Evolutionary conservation across 2,797 vertebrate species (phyloP).

Genomic region (Eptatretus atami): DNA sequence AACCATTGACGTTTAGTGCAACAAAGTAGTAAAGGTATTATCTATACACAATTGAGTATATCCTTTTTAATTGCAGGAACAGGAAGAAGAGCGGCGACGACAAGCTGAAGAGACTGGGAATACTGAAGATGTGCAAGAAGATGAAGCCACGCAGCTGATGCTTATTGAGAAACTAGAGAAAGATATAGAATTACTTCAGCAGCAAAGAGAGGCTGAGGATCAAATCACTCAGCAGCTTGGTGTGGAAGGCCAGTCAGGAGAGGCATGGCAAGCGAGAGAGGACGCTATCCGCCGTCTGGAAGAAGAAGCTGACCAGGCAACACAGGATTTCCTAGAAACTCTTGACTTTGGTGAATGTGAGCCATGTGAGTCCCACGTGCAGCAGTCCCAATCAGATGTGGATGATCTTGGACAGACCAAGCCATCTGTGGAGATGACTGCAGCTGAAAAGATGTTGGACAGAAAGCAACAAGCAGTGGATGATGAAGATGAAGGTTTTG

Average conservation of each 20-base stretch:
- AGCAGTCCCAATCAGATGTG: no score
- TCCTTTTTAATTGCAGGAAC: not conserved
- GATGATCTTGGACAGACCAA: not conserved
- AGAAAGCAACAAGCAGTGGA: constrained; percentile 38
- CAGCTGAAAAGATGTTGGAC: constrained; percentile 14
- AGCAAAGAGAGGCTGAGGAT: constrained; percentile 45
- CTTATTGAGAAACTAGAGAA: constrained; percentile 71
- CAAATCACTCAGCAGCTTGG: constrained; percentile 23
- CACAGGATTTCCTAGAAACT: constrained; percentile 73
- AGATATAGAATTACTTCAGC: constrained; percentile 54
- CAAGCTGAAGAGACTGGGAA: constrained; percentile 14
- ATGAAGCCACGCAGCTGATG: constrained; percentile 35
- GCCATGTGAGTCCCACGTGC: constrained; percentile 66
- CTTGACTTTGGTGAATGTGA: constrained; percentile 92
- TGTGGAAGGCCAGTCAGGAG: not conserved
- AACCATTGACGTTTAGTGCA: no score
- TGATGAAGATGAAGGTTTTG: constrained; percentile 76
- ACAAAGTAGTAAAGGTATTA: no score
- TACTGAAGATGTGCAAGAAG: constrained; percentile 15
- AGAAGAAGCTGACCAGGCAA: constrained; percentile 60
- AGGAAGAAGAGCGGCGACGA: constrained; percentile 30
- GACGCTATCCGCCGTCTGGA: constrained; percentile 49
- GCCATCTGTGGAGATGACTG: not conserved
- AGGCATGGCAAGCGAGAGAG: constrained; percentile 33
- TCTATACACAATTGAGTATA: no score